Percentiles rank a stretch among this genome's conserved stretches.
These are phyloP conservation scores for Eupeodes luniger DNA, from an alignment of 2,888 invertebrate species.

Conservation along the genomic window DNA sequence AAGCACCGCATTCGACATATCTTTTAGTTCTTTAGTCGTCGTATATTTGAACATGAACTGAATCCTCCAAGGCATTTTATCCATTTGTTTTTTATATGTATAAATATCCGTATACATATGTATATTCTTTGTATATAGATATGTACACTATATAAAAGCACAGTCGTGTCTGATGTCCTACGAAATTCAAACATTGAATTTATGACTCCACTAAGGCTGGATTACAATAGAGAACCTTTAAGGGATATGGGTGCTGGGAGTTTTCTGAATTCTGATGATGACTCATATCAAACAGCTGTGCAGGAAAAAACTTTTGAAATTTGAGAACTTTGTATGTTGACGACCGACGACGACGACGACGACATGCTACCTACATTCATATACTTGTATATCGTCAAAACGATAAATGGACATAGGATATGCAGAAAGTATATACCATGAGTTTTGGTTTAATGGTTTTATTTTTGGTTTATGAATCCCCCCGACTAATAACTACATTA, in stretches of 20 bases:
- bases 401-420: slow-evolving; percentile 1
- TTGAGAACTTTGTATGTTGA: slow-evolving; percentile 41
- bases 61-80: slow-evolving; percentile 33
- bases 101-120: neutral
- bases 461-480: slow-evolving; percentile 12
- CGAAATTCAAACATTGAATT: slow-evolving; percentile 33
- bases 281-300: slow-evolving; percentile 45
- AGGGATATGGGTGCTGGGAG: neutral
- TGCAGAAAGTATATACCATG: neutral
- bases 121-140: neutral
- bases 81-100: neutral
- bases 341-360: neutral
- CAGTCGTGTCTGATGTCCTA: neutral
- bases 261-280: slow-evolving; percentile 26
- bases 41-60: neutral
- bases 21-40: slow-evolving; percentile 17
- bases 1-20: slow-evolving; percentile 31
- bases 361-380: slow-evolving; percentile 5
- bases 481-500: neutral
- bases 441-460: slow-evolving; percentile 25
- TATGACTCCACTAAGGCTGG: slow-evolving; percentile 22
- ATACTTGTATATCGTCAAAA: neutral
- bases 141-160: neutral
- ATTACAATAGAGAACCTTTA: slow-evolving; percentile 6
- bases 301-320: slow-evolving; percentile 19